Percentiles rank a stretch among this genome's conserved stretches.
These are phyloP conservation scores for Paracanthobrama guichenoti DNA, from an alignment of 2,113 vertebrate genomes.

Conservation along the genomic window DNA sequence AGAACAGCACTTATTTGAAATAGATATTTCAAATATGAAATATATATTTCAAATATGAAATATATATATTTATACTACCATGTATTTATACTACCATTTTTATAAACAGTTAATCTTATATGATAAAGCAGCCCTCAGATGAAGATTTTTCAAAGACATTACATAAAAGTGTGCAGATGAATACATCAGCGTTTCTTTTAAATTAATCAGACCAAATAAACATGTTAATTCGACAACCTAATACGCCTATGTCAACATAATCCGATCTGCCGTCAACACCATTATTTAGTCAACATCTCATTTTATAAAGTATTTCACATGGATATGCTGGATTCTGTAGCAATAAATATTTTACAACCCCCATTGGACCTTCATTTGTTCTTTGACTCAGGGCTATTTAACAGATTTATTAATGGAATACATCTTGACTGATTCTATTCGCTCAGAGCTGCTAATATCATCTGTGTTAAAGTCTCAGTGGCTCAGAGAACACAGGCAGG, in stretches of 20 bases:
- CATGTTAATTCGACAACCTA: neutral
- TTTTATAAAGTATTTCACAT: constrained; percentile 26
- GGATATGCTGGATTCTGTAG: constrained; percentile 25
- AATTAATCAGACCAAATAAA: neutral
- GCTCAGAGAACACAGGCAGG: constrained; percentile 29
- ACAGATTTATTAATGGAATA: constrained; percentile 55
- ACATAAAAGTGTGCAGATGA: neutral
- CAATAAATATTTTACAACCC: constrained; percentile 41
- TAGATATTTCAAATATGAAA: too few species aligned
- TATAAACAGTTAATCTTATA: neutral
- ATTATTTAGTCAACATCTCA: constrained; percentile 27
- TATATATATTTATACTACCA: too few species aligned
- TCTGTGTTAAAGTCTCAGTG: constrained; percentile 41
- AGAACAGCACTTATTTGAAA: neutral
- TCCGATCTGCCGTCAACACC: neutral
- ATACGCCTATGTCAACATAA: neutral
- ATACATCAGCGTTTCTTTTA: neutral
- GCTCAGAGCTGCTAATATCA: constrained; percentile 41
- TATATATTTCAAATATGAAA: too few species aligned
- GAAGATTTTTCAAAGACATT: neutral
- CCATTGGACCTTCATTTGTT: constrained; percentile 43
- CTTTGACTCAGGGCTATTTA: constrained; percentile 48
- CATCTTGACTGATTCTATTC: constrained; percentile 35
- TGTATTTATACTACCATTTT: neutral
- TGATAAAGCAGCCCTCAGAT: neutral